These are phyloP conservation scores for Ifrita kowaldi DNA, from an alignment of 2,113 vertebrate genomes.

Conservation along the genomic window DNA sequence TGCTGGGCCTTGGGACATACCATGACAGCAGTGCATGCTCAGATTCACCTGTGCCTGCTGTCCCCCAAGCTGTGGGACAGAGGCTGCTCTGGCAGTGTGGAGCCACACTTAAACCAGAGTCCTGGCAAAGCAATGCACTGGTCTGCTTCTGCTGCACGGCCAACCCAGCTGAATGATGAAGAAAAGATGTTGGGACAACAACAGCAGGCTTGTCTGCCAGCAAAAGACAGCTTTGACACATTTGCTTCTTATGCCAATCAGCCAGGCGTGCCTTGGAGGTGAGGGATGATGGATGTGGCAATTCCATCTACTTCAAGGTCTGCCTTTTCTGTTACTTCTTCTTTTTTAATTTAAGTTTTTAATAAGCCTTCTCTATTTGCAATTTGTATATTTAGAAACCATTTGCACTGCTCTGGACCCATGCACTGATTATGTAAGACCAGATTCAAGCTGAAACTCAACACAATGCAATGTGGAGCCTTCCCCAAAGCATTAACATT, in stretches of 20 bases:
- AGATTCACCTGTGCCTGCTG: not conserved
- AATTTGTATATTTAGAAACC: not conserved
- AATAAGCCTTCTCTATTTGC: not conserved
- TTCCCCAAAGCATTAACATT: not conserved
- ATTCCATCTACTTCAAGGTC: not conserved
- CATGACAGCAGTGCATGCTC: accelerated
- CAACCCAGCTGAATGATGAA: not conserved
- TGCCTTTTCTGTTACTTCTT: not conserved
- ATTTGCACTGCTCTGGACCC: not conserved
- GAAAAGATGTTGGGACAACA: not conserved
- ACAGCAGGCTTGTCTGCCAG: not conserved
- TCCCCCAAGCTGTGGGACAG: accelerated
- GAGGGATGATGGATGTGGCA: not conserved
- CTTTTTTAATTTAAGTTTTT: not conserved
- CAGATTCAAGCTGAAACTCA: not conserved
- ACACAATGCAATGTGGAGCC: not conserved
- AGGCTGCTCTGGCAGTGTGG: not conserved
- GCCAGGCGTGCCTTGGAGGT: not conserved
- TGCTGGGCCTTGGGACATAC: accelerated
- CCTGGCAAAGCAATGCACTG: not conserved
- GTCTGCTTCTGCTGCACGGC: not conserved
- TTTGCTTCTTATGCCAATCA: not conserved
- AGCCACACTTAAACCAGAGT: not conserved
- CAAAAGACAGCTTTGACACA: not conserved
- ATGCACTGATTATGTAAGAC: not conserved